A percentile compares a stretch with the other conserved stretches of the same genome.
phyloP scores from a whole-genome alignment of 2,113 vertebrate genomes.

The Paradisaea rubra region DNA sequence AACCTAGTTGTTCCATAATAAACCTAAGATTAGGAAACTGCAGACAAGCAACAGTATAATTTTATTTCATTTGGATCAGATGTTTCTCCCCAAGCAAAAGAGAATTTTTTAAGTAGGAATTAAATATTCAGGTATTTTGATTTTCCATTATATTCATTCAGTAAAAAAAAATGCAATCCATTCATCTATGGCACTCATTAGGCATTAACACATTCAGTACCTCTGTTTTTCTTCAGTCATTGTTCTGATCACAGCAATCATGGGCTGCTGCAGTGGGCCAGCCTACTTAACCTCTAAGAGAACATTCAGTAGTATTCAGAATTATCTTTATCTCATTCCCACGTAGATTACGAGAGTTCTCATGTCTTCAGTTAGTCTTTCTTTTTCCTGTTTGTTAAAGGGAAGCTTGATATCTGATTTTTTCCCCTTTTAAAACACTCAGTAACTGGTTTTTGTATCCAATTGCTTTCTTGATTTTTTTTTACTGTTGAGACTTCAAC shows the following conservation, averaged over 20 bases:
- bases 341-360: background rate
- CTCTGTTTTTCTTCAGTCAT: background rate
- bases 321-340: background rate
- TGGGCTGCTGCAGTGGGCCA: background rate
- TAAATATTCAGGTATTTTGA: background rate
- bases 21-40: background rate
- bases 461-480: background rate
- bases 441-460: background rate
- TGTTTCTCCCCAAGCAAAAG: background rate
- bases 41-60: background rate
- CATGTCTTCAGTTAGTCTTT: fast-evolving
- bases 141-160: background rate
- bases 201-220: background rate
- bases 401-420: background rate
- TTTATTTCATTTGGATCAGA: background rate
- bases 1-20: background rate
- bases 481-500: background rate
- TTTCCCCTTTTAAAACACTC: background rate
- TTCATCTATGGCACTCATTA: background rate
- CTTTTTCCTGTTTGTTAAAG: background rate
- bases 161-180: background rate
- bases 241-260: background rate
- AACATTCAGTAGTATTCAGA: background rate
- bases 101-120: background rate
- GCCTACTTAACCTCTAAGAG: background rate